Percentiles rank a stretch among this genome's conserved stretches.
These are phyloP conservation scores for Tachycineta bicolor DNA, from an alignment of 2,113 vertebrate genomes.

Conservation along the genomic window DNA sequence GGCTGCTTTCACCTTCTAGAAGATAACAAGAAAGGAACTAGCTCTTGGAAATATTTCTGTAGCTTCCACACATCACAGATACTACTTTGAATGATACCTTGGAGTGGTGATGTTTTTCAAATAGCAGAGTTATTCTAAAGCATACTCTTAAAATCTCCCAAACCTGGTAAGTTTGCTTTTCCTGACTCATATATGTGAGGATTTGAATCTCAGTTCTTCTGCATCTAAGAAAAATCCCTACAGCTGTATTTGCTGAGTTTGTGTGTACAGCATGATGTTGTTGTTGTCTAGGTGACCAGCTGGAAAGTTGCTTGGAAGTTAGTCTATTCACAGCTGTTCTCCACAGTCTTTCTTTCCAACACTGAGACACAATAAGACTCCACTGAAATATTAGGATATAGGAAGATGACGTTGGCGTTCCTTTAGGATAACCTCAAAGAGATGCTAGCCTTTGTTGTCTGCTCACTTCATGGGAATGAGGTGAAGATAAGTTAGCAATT, in stretches of 20 bases:
- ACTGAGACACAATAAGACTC: neutral
- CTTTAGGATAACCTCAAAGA: neutral
- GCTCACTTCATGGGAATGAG: neutral
- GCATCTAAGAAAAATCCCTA: neutral
- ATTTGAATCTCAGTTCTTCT: constrained; percentile 9
- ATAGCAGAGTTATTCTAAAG: neutral
- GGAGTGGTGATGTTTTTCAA: neutral
- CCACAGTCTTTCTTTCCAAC: neutral
- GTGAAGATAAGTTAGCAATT: neutral
- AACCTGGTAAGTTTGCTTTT: neutral
- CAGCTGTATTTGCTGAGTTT: neutral
- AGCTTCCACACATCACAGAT: neutral
- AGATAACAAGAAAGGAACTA: neutral
- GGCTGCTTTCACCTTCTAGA: neutral
- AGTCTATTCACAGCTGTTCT: neutral
- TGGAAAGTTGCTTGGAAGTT: neutral
- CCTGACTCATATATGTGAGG: neutral
- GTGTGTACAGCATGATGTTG: neutral
- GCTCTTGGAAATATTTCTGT: neutral
- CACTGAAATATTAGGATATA: neutral
- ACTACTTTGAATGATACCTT: rapidly evolving
- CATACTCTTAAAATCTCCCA: neutral
- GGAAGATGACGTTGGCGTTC: neutral
- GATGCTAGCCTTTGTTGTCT: neutral
- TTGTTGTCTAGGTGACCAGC: neutral